Evolutionary conservation across 2,888 invertebrate species (phyloP).

Genomic region (Therioaphis trifolii): DNA sequence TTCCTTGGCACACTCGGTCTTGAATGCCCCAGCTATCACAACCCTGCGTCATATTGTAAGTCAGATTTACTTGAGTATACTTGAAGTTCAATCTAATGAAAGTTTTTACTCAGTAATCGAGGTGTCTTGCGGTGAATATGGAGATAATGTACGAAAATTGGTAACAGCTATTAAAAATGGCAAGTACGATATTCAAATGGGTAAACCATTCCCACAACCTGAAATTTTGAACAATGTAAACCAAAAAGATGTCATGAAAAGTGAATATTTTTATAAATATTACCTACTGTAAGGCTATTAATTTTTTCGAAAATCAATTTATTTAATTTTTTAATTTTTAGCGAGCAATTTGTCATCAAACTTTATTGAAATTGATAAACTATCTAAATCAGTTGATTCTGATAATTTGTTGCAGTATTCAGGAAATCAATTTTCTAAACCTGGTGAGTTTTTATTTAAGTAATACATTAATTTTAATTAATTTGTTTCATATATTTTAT

Average conservation of each 20-base stretch:
- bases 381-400: conserved; percentile 48
- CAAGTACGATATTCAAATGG: conserved; percentile 81
- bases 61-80: conserved; percentile 58
- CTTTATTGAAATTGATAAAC: conserved; percentile 51
- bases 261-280: conserved; percentile 11
- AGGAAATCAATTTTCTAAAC: conserved; percentile 51
- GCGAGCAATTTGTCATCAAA: conserved; percentile 52
- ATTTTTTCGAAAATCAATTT: background rate
- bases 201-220: conserved; percentile 77
- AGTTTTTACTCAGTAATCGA: conserved; percentile 78
- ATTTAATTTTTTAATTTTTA: conserved; percentile 1
- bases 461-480: background rate
- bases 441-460: conserved; percentile 8
- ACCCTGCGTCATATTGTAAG: conserved; percentile 91
- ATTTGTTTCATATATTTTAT: background rate
- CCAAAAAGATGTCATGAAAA: conserved; percentile 65
- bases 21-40: conserved; percentile 95
- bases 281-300: background rate
- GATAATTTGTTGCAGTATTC: conserved; percentile 50
- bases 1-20: conserved; percentile 84
- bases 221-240: conserved; percentile 71
- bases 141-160: conserved; percentile 85
- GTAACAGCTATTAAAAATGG: conserved; percentile 89
- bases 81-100: background rate
- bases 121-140: conserved; percentile 96